Evolutionary conservation across 2,888 invertebrate species (phyloP).

Genomic region (Xylota sylvarum): DNA sequence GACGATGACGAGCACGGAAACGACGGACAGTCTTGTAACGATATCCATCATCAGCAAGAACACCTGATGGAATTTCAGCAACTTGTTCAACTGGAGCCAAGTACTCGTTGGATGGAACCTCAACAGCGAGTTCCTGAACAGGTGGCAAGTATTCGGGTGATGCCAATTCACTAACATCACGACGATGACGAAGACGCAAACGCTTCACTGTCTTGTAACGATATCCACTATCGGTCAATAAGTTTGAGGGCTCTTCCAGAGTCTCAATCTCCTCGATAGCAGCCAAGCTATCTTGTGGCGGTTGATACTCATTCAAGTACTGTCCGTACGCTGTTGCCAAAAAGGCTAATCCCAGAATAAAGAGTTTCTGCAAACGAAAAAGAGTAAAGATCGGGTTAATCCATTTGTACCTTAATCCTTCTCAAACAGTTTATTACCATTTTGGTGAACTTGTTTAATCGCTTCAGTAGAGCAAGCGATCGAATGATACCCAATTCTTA

Average conservation of each 20-base stretch:
- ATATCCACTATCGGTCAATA: conserved; percentile 60
- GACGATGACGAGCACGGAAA: conserved; percentile 76
- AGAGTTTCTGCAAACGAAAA: conserved; percentile 64
- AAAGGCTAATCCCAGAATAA: conserved; percentile 70
- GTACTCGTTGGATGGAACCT: conserved; percentile 64
- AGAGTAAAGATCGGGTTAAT: conserved; percentile 45
- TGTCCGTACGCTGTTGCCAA: conserved; percentile 80
- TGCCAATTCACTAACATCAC: conserved; percentile 79
- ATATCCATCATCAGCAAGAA: conserved; percentile 67
- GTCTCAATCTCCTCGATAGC: conserved; percentile 69
- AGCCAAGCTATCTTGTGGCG: conserved; percentile 56
- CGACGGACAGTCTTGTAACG: conserved; percentile 66
- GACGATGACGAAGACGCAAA: conserved; percentile 77
- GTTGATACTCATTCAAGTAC: conserved; percentile 33
- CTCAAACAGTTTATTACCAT: conserved; percentile 51
- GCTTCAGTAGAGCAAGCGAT: conserved; percentile 59
- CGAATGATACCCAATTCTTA: conserved; percentile 69
- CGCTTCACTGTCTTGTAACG: conserved; percentile 66
- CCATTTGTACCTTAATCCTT: conserved; percentile 21
- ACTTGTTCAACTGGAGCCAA: conserved; percentile 70
- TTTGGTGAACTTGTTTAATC: conserved; percentile 37
- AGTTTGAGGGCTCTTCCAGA: conserved; percentile 26
- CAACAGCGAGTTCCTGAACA: conserved; percentile 46
- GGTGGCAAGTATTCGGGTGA: conserved; percentile 66
- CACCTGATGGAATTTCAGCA: conserved; percentile 77